A percentile compares a stretch with the other conserved stretches of the same genome.
Conservation (phyloP, 1,140 invertebrate species). For the Drosophila sp. region DNA sequence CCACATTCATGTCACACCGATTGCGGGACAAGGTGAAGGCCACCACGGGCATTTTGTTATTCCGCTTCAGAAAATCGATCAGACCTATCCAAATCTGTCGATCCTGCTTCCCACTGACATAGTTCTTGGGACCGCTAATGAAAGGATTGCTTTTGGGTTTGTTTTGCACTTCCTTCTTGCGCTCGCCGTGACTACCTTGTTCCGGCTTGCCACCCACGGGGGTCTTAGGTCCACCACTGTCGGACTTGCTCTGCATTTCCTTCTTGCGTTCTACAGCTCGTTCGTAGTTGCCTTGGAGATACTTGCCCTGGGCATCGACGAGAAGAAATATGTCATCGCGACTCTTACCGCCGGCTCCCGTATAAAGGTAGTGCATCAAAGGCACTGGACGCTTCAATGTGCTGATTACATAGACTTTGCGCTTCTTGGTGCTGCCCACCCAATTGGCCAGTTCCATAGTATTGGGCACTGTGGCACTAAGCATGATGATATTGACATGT, state of each 20-base stretch:
- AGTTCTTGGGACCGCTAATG: slow-evolving; percentile 38
- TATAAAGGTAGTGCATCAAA: slow-evolving; percentile 96
- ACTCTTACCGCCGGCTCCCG: slow-evolving; percentile 91
- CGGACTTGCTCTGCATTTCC: slow-evolving; percentile 71
- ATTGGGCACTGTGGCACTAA: slow-evolving; percentile 99
- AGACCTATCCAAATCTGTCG: slow-evolving; percentile 94
- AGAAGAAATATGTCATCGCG: slow-evolving; percentile 93
- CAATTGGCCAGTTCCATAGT: slow-evolving; percentile 98
- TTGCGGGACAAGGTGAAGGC: slow-evolving; percentile 97
- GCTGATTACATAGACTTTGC: slow-evolving; percentile 97
- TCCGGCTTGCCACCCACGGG: slow-evolving; percentile 85
- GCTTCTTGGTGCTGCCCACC: slow-evolving; percentile 96
- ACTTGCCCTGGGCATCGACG: slow-evolving; percentile 90
- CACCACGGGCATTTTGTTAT: slow-evolving; percentile 95
- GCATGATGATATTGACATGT: slow-evolving; percentile 97
- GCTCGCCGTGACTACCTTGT: slow-evolving; percentile 89
- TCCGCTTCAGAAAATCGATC: slow-evolving; percentile 90
- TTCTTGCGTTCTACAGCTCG: slow-evolving; percentile 88
- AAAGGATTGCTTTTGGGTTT: slow-evolving; percentile 46
- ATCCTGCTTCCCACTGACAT: slow-evolving; percentile 86
- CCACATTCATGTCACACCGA: slow-evolving; percentile 89
- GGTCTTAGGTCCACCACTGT: slow-evolving; percentile 16
- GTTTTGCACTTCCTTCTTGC: slow-evolving; percentile 84
- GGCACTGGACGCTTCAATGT: slow-evolving; percentile 97
- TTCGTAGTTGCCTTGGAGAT: slow-evolving; percentile 88